Percentiles rank a stretch among this genome's conserved stretches.
Evolutionary conservation across 2,888 invertebrate species (phyloP).

Genomic region (Dichetophora obliterata): DNA sequence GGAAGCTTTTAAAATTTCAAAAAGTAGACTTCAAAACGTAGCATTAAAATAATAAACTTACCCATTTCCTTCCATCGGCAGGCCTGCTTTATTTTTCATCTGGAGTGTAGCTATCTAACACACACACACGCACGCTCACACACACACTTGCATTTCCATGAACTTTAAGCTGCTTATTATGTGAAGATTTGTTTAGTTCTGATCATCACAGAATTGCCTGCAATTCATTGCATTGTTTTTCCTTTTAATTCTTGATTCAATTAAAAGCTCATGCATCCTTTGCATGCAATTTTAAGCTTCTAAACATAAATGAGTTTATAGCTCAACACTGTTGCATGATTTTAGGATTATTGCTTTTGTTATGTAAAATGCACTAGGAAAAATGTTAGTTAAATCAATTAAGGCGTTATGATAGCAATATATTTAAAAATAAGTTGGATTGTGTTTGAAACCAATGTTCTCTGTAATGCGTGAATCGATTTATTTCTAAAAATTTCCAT

Average conservation of each 20-base stretch:
- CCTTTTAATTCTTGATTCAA: constrained; percentile 20
- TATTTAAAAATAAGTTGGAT: too few relatives aligned
- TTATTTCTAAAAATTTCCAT: too few relatives aligned
- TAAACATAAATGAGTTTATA: background rate
- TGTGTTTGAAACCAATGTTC: too few relatives aligned
- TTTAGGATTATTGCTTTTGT: constrained; percentile 8
- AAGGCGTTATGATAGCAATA: too few relatives aligned
- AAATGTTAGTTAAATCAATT: background rate
- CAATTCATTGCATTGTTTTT: constrained; percentile 10
- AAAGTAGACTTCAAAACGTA: too few relatives aligned
- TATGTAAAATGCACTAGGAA: background rate
- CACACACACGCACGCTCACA: background rate
- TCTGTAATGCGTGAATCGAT: too few relatives aligned
- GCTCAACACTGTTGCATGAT: constrained; percentile 16
- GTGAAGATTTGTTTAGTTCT: background rate
- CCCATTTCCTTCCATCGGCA: too few relatives aligned
- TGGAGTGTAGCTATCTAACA: too few relatives aligned
- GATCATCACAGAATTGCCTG: background rate
- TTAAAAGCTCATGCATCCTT: constrained; percentile 13
- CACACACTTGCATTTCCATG: background rate
- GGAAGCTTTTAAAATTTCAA: too few relatives aligned
- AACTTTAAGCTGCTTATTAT: constrained; percentile 2
- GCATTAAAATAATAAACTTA: too few relatives aligned
- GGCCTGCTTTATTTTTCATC: too few relatives aligned
- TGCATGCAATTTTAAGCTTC: background rate